phyloP scores from a whole-genome alignment of 2,888 invertebrate species.

The Chloromyia formosa region DNA sequence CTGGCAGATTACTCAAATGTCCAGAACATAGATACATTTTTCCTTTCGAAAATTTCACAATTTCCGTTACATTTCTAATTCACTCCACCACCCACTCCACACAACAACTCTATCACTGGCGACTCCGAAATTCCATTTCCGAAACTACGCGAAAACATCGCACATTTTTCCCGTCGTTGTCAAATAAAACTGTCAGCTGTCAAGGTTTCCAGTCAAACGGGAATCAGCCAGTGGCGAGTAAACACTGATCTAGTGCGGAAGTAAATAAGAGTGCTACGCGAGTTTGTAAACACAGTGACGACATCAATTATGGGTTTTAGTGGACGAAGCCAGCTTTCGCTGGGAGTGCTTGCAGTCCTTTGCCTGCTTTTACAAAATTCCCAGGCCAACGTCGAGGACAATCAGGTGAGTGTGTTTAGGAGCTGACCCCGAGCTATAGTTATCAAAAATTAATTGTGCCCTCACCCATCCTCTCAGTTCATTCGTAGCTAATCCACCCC shows the following conservation, averaged over 20 bases:
- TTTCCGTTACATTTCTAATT: too few species aligned
- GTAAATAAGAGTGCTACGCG: not conserved
- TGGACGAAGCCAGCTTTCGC: not conserved
- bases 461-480: not conserved
- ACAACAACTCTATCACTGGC: not conserved
- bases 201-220: not conserved
- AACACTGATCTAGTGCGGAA: not conserved
- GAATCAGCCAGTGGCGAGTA: slow-evolving; percentile 6
- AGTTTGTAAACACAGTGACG: not conserved
- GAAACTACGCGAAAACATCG: not conserved
- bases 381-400: not conserved
- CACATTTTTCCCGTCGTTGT: not conserved
- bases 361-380: not conserved
- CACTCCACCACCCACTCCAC: too few species aligned
- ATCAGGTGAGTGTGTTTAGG: slow-evolving; percentile 15
- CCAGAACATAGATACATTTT: too few species aligned
- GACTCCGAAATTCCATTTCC: too few species aligned
- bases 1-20: too few species aligned
- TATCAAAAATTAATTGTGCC: not conserved
- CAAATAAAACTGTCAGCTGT: slow-evolving; percentile 33
- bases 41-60: too few species aligned
- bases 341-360: not conserved
- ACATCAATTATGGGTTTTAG: slow-evolving; percentile 16
- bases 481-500: slow-evolving; percentile 8
- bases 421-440: not conserved